These are phyloP conservation scores for Ophioderma brevispina DNA, from an alignment of 35 echinoderm and acorn worm species.

Conservation along the genomic window DNA sequence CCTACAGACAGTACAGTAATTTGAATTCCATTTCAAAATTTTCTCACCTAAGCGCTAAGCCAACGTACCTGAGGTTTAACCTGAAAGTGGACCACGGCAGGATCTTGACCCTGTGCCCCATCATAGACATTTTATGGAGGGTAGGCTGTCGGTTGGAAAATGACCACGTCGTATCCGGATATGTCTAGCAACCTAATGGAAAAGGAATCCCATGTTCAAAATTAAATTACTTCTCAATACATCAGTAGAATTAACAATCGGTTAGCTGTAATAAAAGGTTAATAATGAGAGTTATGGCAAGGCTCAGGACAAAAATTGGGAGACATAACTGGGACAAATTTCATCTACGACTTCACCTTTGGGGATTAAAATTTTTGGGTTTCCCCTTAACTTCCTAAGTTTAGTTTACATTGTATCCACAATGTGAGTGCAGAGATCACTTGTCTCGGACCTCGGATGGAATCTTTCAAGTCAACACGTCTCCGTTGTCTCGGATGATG, in stretches of 20 bases:
- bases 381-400: too few relatives aligned
- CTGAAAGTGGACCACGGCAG: conserved; percentile 97
- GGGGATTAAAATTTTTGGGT: too few relatives aligned
- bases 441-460: conserved; percentile 84
- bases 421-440: conserved; percentile 97
- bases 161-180: conserved; percentile 91
- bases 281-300: too few relatives aligned
- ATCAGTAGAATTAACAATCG: background rate
- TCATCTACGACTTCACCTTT: too few relatives aligned
- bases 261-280: too few relatives aligned
- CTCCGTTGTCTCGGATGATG: conserved; percentile 98
- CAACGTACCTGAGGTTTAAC: conserved; percentile 97
- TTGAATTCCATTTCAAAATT: too few relatives aligned
- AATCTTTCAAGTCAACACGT: conserved; percentile 90
- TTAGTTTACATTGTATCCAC: conserved; percentile 99
- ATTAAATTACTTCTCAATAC: background rate
- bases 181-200: conserved; percentile 89
- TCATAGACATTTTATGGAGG: conserved; percentile 99
- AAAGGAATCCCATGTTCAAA: background rate
- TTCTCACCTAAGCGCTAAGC: too few relatives aligned
- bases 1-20: too few relatives aligned
- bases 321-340: too few relatives aligned
- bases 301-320: too few relatives aligned
- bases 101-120: conserved; percentile 98
- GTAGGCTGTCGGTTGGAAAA: conserved; percentile 98